Base-by-base conservation (phyloP, 2,797 vertebrate species). In the Spinus olivaceus region DNA sequence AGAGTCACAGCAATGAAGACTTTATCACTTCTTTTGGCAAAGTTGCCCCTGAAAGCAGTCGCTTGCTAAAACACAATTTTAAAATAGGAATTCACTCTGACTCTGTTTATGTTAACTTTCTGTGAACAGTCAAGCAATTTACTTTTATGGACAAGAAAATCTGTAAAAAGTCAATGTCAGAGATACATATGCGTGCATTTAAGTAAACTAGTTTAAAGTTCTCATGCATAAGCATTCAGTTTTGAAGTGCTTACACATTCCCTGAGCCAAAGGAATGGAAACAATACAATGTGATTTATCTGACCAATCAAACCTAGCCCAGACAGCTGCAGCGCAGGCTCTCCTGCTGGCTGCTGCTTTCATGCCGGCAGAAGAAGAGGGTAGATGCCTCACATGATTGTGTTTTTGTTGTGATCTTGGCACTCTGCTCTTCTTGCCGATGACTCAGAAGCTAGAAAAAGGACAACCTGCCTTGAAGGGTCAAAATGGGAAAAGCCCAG, bases 281-380 rank as follows among this genome's bases (percentile, higher is more conserved):
- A 97, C 92, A 90, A 95, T 96, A 96, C 90, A 67, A 85, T 93
- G 90, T 96, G 95, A 97, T 97, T 96, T 96, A 96, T 97, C 95
- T 96, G 94, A 94, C 95, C 96, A 95, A 93, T 88, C 96, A 90
- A 96, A 88, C 86, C 73, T 70, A 94, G 70, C 88, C 32, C 92
- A 88, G 93, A 85, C 96, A 97, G 95, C 95, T 95, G 95, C 9
- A 16, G 81, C 0, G 1, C 95, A 97, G 95, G 90, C 94, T 94
- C 30, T 95, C 80, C 84, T 88, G 81, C 92, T 95, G 93, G 86
- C 73, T 93, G 92, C 73, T 94, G 64, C 84, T 95, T 93, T 88
- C 81, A 54, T 51, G 63, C 39, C 22, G 0, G 81, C 81, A 93
- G 66, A 53, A 83, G 65, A 64, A 85, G 71, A 94, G 84, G 24